Base-by-base conservation (phyloP, 1,140 invertebrate species). In the Drosophila insularis region DNA sequence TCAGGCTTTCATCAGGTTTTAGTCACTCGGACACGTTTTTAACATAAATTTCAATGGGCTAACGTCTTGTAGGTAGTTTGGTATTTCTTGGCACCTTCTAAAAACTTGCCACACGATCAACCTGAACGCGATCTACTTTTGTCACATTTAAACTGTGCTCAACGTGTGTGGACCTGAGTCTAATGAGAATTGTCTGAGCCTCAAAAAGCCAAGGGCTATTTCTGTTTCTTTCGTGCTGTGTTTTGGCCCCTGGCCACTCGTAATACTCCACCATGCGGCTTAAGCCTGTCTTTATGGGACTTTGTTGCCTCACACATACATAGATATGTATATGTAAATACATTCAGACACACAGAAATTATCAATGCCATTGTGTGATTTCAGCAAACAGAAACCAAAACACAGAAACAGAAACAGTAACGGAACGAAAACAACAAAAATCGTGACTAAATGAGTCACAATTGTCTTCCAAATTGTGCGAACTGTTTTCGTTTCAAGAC, bases 381-480 rank as follows among this genome's bases (percentile, higher is more conserved):
- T 67, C 60, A 54, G 46, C 37, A 54, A 68, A 27, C 54, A 40
- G 35, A 35, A 60, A 61, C 54, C 59, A n/a, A 54, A 56, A 27
- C 11, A 14, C 13, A 23, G 27, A 27, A 8, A 62, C n/a, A 62
- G 17, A 43, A 19, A 39, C 70, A 19, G 35, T 23, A 59, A 40
- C 17, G 43, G 58, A 39, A 64, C 19, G 61, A 67, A 71, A 71
- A 68, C 66, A 13, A 63, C 19, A 31, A 50, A 66, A 70, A 61
- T 81, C 80, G 79, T 79, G 80, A 81, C 80, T 78, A 80, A 78
- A 80, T 78, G 79, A 73, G 76, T 84, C 75, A 81, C 78, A 81
- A 73, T 81, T 80, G 74, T 78, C 75, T 77, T 66, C 75, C 63
- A 78, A 78, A 78, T 78, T 78, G 74, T 78, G 75, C 75, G 75